Conservation (phyloP, 1,140 invertebrate genomes). For the Nephila pilipes region DNA sequence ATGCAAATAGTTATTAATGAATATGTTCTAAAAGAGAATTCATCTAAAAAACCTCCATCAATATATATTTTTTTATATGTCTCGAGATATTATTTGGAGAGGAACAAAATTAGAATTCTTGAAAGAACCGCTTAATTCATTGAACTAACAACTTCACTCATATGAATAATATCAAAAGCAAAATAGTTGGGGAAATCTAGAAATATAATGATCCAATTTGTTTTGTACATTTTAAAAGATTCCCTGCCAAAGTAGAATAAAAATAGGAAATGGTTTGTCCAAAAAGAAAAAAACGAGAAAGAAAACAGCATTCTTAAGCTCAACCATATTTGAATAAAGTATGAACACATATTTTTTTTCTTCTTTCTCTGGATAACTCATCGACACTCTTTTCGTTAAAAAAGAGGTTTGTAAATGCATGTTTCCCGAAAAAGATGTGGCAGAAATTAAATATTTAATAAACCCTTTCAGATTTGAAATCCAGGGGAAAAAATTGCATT, state of each 20-base stretch:
- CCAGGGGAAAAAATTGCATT: neutral
- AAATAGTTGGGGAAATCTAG: neutral
- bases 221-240: constrained; percentile 16
- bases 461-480: constrained; percentile 37
- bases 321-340: neutral
- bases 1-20: too few relatives aligned
- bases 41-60: neutral
- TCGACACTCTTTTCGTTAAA: constrained; percentile 23
- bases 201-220: constrained; percentile 35
- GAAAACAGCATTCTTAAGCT: neutral
- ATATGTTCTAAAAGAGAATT: neutral
- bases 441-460: constrained; percentile 52
- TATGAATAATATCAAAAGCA: neutral
- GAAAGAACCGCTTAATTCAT: neutral
- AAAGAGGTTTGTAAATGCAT: constrained; percentile 29
- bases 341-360: neutral
- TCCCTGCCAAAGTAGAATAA: neutral
- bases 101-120: neutral
- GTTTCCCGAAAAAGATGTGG: constrained; percentile 7
- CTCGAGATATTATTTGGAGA: neutral
- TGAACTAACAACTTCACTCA: constrained; percentile 1
- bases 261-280: neutral
- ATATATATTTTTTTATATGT: neutral
- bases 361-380: constrained; percentile 15
- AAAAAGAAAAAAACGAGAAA: neutral